Percentiles rank a stretch among this genome's conserved stretches.
These are phyloP conservation scores for Sminthopsis crassicaudata DNA, from an alignment of 2,113 vertebrate species.

Conservation along the genomic window DNA sequence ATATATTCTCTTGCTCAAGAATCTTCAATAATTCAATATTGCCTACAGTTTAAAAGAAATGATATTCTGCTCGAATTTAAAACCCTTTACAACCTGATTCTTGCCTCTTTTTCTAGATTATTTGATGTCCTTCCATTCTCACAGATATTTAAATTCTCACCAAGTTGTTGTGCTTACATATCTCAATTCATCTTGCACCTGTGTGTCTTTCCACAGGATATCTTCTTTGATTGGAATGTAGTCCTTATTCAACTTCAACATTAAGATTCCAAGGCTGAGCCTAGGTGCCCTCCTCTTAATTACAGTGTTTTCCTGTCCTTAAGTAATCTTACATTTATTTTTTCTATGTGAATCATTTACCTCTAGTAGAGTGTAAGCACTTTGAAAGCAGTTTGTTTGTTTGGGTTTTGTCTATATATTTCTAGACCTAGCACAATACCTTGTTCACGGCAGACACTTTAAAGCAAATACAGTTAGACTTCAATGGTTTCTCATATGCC, in stretches of 20 bases:
- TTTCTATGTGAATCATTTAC: background rate
- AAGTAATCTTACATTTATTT: background rate
- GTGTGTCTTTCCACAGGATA: background rate
- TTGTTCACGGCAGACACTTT: background rate
- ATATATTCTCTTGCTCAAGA: background rate
- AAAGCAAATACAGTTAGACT: background rate
- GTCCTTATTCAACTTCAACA: background rate
- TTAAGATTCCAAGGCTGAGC: background rate
- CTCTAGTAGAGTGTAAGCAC: background rate
- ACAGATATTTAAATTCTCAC: background rate
- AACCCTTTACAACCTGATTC: background rate
- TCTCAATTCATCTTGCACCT: background rate
- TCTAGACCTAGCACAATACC: background rate
- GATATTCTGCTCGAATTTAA: background rate
- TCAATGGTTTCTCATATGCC: background rate
- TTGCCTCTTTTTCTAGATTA: background rate
- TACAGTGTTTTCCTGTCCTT: background rate
- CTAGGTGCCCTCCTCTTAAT: background rate
- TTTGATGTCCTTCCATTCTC: background rate
- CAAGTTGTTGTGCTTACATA: background rate
- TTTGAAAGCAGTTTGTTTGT: background rate
- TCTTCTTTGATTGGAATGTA: background rate
- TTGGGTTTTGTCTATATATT: background rate
- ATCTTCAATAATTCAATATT: background rate
- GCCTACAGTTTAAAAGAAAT: background rate